These are phyloP conservation scores for Amblyjoppa proteus DNA, from an alignment of 2,888 invertebrate genomes.

Conservation along the genomic window DNA sequence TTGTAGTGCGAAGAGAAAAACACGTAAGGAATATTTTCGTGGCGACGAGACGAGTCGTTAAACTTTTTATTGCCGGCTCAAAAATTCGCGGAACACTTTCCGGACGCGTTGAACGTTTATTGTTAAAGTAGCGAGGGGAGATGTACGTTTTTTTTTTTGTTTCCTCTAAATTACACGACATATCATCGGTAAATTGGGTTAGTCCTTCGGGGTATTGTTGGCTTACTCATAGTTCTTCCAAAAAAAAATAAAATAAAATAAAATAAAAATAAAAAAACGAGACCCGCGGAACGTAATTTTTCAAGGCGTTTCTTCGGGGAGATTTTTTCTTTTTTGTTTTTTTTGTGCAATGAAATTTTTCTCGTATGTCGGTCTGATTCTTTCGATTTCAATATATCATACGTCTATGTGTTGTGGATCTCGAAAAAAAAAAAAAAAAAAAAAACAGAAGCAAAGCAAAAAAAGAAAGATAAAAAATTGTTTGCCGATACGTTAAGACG, in stretches of 20 bases:
- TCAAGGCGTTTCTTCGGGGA: background rate
- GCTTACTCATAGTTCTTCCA: constrained; percentile 1
- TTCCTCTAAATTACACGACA: constrained; percentile 34
- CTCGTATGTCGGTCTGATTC: background rate
- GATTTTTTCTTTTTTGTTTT: background rate
- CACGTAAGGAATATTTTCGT: constrained; percentile 31
- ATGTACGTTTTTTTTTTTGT: constrained; percentile 1
- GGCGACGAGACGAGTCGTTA: constrained; percentile 7
- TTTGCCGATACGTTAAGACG: constrained; percentile 36
- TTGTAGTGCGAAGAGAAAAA: background rate
- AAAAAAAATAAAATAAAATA: too few species aligned
- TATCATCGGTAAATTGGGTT: constrained; percentile 52
- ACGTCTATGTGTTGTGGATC: constrained; percentile 1
- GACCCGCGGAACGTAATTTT: constrained; percentile 14
- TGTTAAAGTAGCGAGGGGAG: background rate
- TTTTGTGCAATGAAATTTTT: background rate
- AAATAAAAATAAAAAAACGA: background rate
- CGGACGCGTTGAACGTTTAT: background rate
- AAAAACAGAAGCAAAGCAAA: background rate
- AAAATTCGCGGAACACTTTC: constrained; percentile 25
- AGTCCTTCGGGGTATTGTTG: constrained; percentile 22
- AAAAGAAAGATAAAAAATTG: background rate
- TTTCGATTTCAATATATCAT: constrained; percentile 8
- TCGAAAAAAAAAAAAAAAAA: too few species aligned
- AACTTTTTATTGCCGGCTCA: constrained; percentile 22